A percentile compares a stretch with the other conserved stretches of the same genome.
These are phyloP conservation scores for Amniataba percoides DNA, from an alignment of 2,797 vertebrate genomes.

Conservation along the genomic window DNA sequence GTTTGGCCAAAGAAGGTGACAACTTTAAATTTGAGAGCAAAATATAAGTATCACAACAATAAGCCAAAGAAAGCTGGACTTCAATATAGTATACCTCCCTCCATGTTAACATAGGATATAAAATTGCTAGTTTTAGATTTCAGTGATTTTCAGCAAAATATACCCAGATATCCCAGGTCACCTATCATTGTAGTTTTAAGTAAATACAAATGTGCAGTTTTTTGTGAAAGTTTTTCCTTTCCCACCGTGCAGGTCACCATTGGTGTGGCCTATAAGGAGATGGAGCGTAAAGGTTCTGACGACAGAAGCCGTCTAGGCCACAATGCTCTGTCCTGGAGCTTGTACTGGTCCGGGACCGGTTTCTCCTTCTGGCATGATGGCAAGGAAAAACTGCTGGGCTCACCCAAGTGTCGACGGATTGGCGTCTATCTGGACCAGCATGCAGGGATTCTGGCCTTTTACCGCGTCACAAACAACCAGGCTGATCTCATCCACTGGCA, in stretches of 20 bases:
- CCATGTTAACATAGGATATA: not conserved
- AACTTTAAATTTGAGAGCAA: not conserved
- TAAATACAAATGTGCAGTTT: not conserved
- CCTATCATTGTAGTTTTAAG: too few relatives aligned
- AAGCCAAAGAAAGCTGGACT: not conserved
- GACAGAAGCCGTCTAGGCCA: constrained; percentile 83
- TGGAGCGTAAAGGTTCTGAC: constrained; percentile 76
- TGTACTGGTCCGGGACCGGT: constrained; percentile 86
- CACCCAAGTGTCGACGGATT: constrained; percentile 78
- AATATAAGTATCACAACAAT: not conserved
- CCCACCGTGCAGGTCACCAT: constrained; percentile 75
- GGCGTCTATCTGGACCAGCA: constrained; percentile 87
- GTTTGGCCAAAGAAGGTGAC: not conserved
- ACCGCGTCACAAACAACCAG: constrained; percentile 76
- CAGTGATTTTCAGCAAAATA: too few relatives aligned
- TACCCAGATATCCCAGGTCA: too few relatives aligned
- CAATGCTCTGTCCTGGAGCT: constrained; percentile 84
- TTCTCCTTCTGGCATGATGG: constrained; percentile 86
- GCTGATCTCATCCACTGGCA: constrained; percentile 82
- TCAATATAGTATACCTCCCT: not conserved
- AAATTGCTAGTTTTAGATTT: too few relatives aligned
- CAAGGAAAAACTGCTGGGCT: constrained; percentile 76
- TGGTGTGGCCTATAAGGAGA: constrained; percentile 81
- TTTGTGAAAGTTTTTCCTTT: constrained; percentile 13
- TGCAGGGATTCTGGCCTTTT: constrained; percentile 83